Base-by-base conservation (phyloP, 2,888 invertebrate genomes). In the Lamproptera curius region DNA sequence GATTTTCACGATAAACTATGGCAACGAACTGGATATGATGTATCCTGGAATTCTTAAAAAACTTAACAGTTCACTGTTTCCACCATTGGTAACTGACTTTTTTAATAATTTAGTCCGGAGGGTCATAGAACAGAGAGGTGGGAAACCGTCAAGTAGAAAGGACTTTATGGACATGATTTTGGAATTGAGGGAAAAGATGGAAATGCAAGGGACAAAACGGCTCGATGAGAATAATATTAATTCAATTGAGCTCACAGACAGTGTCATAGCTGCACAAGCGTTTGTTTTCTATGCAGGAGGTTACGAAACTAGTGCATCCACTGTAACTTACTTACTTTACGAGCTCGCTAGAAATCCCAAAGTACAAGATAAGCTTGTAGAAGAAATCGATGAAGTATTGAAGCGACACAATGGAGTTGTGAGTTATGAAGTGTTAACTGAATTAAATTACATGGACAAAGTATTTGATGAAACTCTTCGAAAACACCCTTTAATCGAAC, bases 311-410 rank as follows among this genome's bases (percentile, higher is more conserved):
- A 74, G 0, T 82, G 71, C 36, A 52, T n/a, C n/a, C n/a, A n/a
- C n/a, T n/a, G n/a, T n/a, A n/a, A n/a, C n/a, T n/a, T n/a, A n/a
- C n/a, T n/a, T 73, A 26, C 51, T 78, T 9, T 76, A 77, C 48
- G 63, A 76, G 50, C 51, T 87, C n/a, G 80, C 84, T 1, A 35
- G 58, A 2, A 67, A 85, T 54, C 73, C 65, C 9, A 62, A 76
- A 1, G 54, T 85, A 0, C 87, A 88, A 59, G 65, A 68, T 0
- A 78, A 69, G 56, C 34, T n/a, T n/a, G n/a, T n/a, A n/a, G n/a
- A n/a, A n/a, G n/a, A n/a, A n/a, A n/a, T n/a, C n/a, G n/a, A n/a
- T 81, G 3, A 15, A 23, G 8, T 8, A 4, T 23, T 23, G 8
- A 8, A 23, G 23, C 4, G 8, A 8, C 8, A 23, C 8, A 4